Base-by-base conservation (phyloP, 2,888 invertebrate species). In the Opisthograptis luteolata region DNA sequence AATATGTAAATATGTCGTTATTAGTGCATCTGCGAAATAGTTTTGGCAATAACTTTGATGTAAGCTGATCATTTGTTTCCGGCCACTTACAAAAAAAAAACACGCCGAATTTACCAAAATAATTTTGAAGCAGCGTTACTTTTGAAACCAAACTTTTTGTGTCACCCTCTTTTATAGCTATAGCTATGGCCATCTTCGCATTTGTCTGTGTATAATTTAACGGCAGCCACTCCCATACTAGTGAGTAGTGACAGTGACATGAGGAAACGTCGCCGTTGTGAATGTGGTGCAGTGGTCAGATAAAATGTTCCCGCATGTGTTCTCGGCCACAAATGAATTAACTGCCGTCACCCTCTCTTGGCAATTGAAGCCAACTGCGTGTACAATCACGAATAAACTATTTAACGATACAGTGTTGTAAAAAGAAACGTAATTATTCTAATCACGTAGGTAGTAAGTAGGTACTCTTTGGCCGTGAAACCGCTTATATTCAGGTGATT, bases 271-370 rank as follows among this genome's bases (percentile, higher is more conserved):
- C 55, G 58, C 53, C 47, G 48, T 40, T 43, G 51, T 35, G 54
- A 32, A 15, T 20, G 40, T 44, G 31, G 43, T 58, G 60, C 52
- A 50, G 63, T 61, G 67, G 64, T 68, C 66, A 66, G 70, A 75
- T 76, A 81, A 82, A 87, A 87, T 87, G 80, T 70, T 87, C 89
- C 89, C 89, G 89, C 89, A 88, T 88, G 67, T 69, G 61, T 60
- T 56, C 59, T 69, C 70, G 60, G 62, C 71, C 77, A 82, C 86
- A 79, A 83, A 85, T 81, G 77, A 83, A 84, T 88, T 84, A 82
- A 83, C 70, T 78, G 74, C 75, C 74, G 69, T 79, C 82, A 80
- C 87, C 86, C 87, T 82, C 82, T 82, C 71, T 62, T 58, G 64
- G 71, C 87, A 89, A 89, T 89, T 87, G 87, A 81, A 85, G 78